Conservation (phyloP, 2,113 vertebrate species). For the Reinhardtius hippoglossoides region DNA sequence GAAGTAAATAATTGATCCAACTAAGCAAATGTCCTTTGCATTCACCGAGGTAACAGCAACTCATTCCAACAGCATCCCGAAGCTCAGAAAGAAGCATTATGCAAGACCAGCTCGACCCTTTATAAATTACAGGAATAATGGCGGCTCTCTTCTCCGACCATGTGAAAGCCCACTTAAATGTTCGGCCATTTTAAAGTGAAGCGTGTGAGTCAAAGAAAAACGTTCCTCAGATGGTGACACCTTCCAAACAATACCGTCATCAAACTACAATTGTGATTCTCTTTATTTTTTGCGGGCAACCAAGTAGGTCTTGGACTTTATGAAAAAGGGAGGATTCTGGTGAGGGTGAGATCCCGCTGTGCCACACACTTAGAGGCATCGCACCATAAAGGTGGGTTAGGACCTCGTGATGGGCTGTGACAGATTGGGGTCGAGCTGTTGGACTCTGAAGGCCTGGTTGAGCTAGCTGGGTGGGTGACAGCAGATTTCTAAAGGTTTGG, state of each 20-base stretch:
- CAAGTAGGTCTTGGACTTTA: not conserved
- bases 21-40: constrained; percentile 57
- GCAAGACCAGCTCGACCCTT: constrained; percentile 66
- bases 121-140: constrained; percentile 68
- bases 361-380: constrained; percentile 63
- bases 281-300: not conserved
- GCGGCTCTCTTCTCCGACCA: constrained; percentile 55
- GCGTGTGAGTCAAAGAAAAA: constrained; percentile 40
- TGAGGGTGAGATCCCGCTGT: constrained; percentile 32
- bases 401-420: constrained; percentile 74
- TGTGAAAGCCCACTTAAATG: constrained; percentile 61
- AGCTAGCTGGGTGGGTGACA: constrained; percentile 65
- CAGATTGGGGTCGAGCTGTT: constrained; percentile 76
- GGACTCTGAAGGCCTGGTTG: constrained; percentile 59
- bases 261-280: constrained; percentile 57
- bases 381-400: constrained; percentile 60
- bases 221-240: constrained; percentile 43
- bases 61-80: constrained; percentile 62
- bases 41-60: constrained; percentile 72
- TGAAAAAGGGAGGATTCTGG: not conserved
- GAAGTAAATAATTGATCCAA: constrained; percentile 59
- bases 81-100: constrained; percentile 65
- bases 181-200: constrained; percentile 45
- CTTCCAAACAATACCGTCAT: constrained; percentile 49
- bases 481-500: constrained; percentile 73